Conservation (phyloP, 92 coral and sea anemone species). For the Porites rus region DNA sequence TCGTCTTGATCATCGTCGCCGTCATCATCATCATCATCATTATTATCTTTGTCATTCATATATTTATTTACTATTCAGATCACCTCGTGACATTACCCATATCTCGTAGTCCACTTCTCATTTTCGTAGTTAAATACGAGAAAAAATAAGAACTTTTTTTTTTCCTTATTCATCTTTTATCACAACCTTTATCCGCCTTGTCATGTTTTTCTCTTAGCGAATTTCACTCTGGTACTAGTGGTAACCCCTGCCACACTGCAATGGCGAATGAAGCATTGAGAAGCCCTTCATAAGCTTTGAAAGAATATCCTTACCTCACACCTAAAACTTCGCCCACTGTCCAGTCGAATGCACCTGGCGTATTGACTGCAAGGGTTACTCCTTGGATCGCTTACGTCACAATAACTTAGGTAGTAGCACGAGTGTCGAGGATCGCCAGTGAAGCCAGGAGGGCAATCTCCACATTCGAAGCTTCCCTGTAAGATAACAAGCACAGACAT, state of each 20-base stretch:
- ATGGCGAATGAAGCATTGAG: background rate
- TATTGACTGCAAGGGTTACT: constrained; percentile 94
- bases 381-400: constrained; percentile 70
- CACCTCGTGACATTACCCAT: too few species aligned
- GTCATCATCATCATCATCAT: background rate
- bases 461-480: constrained; percentile 88
- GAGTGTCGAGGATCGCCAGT: constrained; percentile 86
- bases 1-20: background rate
- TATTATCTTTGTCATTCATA: too few species aligned
- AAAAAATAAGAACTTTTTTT: background rate
- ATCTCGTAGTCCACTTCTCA: too few species aligned
- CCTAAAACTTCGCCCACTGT: constrained; percentile 80
- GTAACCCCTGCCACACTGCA: background rate
- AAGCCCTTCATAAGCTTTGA: background rate
- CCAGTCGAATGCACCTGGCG: constrained; percentile 83
- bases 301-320: constrained; percentile 74
- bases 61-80: too few species aligned
- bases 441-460: constrained; percentile 88
- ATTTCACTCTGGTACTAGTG: background rate
- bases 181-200: background rate
- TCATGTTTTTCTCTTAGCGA: background rate
- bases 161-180: background rate
- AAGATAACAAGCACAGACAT: background rate
- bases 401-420: constrained; percentile 86
- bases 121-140: too few species aligned